phyloP scores from a whole-genome alignment of 2,888 invertebrate genomes.

The Seira musarum region DNA sequence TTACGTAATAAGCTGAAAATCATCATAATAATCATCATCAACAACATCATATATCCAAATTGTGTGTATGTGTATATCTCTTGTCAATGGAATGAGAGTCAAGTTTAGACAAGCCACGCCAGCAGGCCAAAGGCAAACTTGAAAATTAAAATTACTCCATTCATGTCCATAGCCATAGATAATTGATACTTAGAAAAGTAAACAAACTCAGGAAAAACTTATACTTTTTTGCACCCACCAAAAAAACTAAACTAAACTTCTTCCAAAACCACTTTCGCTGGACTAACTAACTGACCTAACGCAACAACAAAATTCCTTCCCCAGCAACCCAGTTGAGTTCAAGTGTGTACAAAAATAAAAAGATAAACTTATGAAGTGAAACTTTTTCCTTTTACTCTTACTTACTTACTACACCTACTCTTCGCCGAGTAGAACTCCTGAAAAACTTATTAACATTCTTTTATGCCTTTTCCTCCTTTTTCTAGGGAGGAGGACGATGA shows the following conservation, averaged over 20 bases:
- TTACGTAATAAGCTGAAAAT: too few species aligned
- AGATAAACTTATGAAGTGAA: conserved; percentile 10
- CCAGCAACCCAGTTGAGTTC: not conserved
- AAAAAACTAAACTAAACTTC: not conserved
- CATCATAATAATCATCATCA: too few species aligned
- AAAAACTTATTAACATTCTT: too few species aligned
- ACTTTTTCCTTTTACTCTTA: not conserved
- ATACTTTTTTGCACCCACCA: not conserved
- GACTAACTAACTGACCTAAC: conserved; percentile 1
- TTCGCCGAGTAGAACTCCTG: too few species aligned
- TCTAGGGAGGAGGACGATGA: too few species aligned
- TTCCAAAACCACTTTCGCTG: not conserved
- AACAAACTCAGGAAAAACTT: not conserved
- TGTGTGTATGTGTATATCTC: too few species aligned
- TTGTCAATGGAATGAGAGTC: too few species aligned
- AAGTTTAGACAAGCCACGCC: too few species aligned
- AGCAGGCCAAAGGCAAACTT: too few species aligned
- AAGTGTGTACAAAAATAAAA: conserved; percentile 5
- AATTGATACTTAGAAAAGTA: conserved; percentile 15
- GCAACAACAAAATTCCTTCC: conserved; percentile 12
- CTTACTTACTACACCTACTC: not conserved
- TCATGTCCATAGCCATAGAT: conserved; percentile 3
- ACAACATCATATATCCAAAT: too few species aligned
- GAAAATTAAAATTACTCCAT: conserved; percentile 9
- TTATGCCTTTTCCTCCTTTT: too few species aligned